These are phyloP conservation scores for Netelia fuscicornis DNA, from an alignment of 2,888 invertebrate genomes.

Conservation along the genomic window DNA sequence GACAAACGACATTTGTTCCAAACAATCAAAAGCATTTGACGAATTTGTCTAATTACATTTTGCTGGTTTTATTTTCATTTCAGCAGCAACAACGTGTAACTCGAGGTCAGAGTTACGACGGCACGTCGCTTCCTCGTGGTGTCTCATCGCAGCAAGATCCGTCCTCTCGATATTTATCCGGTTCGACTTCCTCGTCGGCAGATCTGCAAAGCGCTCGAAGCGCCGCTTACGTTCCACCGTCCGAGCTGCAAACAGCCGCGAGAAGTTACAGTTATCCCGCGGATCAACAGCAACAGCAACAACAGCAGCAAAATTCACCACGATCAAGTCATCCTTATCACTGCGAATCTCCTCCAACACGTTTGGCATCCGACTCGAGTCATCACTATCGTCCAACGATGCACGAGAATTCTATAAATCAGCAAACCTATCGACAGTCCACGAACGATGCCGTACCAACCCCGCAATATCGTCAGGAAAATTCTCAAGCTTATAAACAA, in stretches of 20 bases:
- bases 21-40: too few relatives aligned
- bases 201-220: slow-evolving; percentile 81
- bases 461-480: slow-evolving; percentile 77
- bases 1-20: too few relatives aligned
- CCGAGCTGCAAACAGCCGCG: slow-evolving; percentile 80
- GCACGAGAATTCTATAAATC: slow-evolving; percentile 70
- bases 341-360: slow-evolving; percentile 79
- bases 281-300: slow-evolving; percentile 76
- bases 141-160: slow-evolving; percentile 71
- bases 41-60: not conserved
- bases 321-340: slow-evolving; percentile 78
- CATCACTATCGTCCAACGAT: slow-evolving; percentile 79
- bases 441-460: slow-evolving; percentile 74
- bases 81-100: slow-evolving; percentile 71
- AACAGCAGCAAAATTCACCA: slow-evolving; percentile 75
- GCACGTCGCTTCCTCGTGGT: slow-evolving; percentile 74
- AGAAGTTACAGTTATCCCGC: slow-evolving; percentile 76
- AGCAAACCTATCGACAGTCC: slow-evolving; percentile 74
- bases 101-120: slow-evolving; percentile 81
- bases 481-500: slow-evolving; percentile 77
- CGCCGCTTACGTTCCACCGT: slow-evolving; percentile 82
- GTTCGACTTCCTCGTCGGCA: slow-evolving; percentile 73
- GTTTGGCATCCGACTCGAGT: slow-evolving; percentile 76
- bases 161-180: slow-evolving; percentile 74
- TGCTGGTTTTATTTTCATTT: not conserved